These are phyloP conservation scores for Lydus trimaculatus DNA, from an alignment of 2,888 invertebrate genomes.

Conservation along the genomic window DNA sequence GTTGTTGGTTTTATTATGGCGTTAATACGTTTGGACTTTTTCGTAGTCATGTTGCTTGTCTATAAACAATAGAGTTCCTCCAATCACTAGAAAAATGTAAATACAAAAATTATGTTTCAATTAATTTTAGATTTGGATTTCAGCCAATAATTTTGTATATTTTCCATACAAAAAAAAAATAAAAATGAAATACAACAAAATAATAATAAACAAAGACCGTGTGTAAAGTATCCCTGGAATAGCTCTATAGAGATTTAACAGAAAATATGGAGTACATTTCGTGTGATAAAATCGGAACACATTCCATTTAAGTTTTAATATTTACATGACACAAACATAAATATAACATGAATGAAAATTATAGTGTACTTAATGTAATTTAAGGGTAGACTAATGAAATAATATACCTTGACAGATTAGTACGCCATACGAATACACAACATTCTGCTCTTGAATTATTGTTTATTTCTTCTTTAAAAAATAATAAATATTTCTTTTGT, in stretches of 20 bases:
- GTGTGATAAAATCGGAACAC: neutral
- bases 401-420: constrained; percentile 26
- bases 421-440: constrained; percentile 37
- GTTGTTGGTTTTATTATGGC: neutral
- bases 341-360: neutral
- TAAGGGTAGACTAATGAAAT: constrained; percentile 6
- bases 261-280: neutral
- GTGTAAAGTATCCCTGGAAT: neutral
- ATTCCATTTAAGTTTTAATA: neutral
- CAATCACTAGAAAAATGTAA: neutral
- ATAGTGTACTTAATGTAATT: neutral
- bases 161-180: neutral
- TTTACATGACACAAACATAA: neutral
- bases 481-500: too few relatives aligned
- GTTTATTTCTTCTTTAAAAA: constrained; percentile 19
- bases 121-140: constrained; percentile 3
- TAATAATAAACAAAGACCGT: neutral
- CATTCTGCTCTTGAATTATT: constrained; percentile 22
- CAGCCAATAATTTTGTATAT: neutral
- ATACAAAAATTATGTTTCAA: neutral
- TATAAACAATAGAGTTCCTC: neutral
- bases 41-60: neutral
- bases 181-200: neutral
- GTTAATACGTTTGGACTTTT: neutral
- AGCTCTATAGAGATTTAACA: neutral